Evolutionary conservation across 2,888 invertebrate genomes (phyloP).

Genomic region (Agriopis leucophaearia): DNA sequence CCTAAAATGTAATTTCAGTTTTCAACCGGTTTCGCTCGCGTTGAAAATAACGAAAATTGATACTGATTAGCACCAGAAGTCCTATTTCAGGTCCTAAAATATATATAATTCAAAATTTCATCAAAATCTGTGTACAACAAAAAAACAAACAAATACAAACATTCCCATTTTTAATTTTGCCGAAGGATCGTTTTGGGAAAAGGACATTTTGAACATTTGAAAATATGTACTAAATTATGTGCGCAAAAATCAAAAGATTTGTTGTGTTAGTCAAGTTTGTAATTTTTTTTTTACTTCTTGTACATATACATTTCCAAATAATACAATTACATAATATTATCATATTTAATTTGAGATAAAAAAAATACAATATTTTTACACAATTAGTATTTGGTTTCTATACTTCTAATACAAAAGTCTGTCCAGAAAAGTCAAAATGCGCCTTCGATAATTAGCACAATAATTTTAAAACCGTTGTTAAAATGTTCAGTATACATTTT

Average conservation of each 20-base stretch:
- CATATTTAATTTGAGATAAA: conserved; percentile 54
- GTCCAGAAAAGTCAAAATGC: conserved; percentile 33
- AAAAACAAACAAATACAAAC: too few species aligned
- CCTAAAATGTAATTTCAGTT: too few species aligned
- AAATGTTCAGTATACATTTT: background rate
- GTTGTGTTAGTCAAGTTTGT: background rate
- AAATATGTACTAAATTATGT: too few species aligned
- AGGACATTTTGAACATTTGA: too few species aligned
- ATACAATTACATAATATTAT: conserved; percentile 47
- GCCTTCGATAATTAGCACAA: conserved; percentile 7
- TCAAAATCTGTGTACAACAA: too few species aligned
- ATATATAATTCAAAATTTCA: too few species aligned
- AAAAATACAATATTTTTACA: conserved; percentile 63
- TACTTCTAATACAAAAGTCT: conserved; percentile 48
- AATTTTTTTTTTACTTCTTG: background rate
- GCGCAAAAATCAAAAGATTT: background rate
- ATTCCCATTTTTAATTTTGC: too few species aligned
- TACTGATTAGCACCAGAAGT: too few species aligned
- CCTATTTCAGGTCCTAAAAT: too few species aligned
- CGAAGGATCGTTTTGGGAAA: too few species aligned
- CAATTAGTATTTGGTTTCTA: conserved; percentile 81
- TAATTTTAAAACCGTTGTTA: background rate
- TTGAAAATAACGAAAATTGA: too few species aligned
- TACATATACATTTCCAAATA: conserved; percentile 25
- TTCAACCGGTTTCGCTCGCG: too few species aligned